Evolutionary conservation across 2,888 invertebrate species (phyloP), one percentile per base, ranked within the genome.

Genomic region (Smittia sp.): DNA sequence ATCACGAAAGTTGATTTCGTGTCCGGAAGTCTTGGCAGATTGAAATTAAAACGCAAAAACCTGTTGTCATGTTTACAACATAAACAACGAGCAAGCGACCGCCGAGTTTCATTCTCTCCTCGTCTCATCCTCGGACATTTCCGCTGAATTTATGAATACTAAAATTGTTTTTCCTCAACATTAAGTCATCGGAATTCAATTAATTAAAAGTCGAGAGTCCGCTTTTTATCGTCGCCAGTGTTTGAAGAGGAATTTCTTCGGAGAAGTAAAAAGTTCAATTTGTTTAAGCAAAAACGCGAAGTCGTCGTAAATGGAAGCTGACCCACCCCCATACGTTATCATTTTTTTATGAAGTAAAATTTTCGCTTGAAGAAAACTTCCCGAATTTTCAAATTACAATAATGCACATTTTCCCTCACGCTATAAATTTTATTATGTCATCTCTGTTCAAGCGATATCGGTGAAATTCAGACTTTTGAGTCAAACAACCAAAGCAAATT

Each of bases 61-160:
- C 58, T 58, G 58, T 58, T 58, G 58, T 58, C 58, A 58, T 58
- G 58, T 58, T 46, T 46, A 46, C 46, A 15, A 6, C 46, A 46
- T 11, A 46, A 46, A 46, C 15, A 38, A 38, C 6, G 6, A 38
- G 11, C 38, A 46, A 32, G 11, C 46, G 2, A 15, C 46, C 2
- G 15, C 15, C 2, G 2, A 46, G n/a, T 46, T 46, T n/a, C 2
- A 22, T 22, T 3, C 13, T 58, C 9, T 22, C 13, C 22, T 58
- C 22, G 18, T 22, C 58, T 58, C 22, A 18, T 58, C 4, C 18
- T 22, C 1, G 7, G 22, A 58, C 58, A 18, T 7, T 58, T 58
- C 9, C 58, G n/a, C n/a, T 20, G 22, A 22, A 22, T 22, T 22
- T 58, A 2, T 58, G 58, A 58, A 58, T 58, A 58, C 3, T 58